Percentiles rank a stretch among this genome's conserved stretches.
These are phyloP conservation scores for Chironomus tentans DNA, from an alignment of 2,888 invertebrate genomes.

Conservation along the genomic window DNA sequence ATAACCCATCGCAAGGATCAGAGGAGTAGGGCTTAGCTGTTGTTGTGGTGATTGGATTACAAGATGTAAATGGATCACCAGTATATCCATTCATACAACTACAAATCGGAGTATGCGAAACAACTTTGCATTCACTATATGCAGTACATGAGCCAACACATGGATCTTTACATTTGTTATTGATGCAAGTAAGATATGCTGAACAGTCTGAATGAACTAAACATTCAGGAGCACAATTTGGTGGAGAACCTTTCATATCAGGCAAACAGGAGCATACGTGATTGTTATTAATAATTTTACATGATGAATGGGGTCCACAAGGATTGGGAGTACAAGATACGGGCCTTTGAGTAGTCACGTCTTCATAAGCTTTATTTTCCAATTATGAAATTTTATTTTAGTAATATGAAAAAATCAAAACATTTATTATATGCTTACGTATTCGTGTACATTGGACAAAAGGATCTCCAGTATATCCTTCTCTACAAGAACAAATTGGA, in stretches of 20 bases:
- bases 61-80: slow-evolving; percentile 74
- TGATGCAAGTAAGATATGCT: slow-evolving; percentile 64
- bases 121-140: slow-evolving; percentile 66
- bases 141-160: slow-evolving; percentile 75
- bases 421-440: slow-evolving; percentile 45
- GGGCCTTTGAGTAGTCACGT: slow-evolving; percentile 51
- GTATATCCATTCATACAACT: slow-evolving; percentile 64
- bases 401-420: slow-evolving; percentile 31
- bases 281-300: slow-evolving; percentile 60
- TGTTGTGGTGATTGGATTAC: slow-evolving; percentile 47
- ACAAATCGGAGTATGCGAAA: slow-evolving; percentile 74
- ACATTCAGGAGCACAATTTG: slow-evolving; percentile 71
- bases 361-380: slow-evolving; percentile 30
- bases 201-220: slow-evolving; percentile 70
- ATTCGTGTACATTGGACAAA: slow-evolving; percentile 63
- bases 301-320: slow-evolving; percentile 75
- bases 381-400: slow-evolving; percentile 29
- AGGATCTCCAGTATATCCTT: slow-evolving; percentile 79
- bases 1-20: slow-evolving; percentile 60
- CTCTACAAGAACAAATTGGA: slow-evolving; percentile 77
- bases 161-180: slow-evolving; percentile 71
- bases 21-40: slow-evolving; percentile 42
- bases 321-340: slow-evolving; percentile 74
- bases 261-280: slow-evolving; percentile 72
- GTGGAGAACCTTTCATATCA: slow-evolving; percentile 70